A percentile compares a stretch with the other conserved stretches of the same genome.
Evolutionary conservation across 2,797 vertebrate genomes (phyloP).

Genomic region (Cyprinodon diabolis): DNA sequence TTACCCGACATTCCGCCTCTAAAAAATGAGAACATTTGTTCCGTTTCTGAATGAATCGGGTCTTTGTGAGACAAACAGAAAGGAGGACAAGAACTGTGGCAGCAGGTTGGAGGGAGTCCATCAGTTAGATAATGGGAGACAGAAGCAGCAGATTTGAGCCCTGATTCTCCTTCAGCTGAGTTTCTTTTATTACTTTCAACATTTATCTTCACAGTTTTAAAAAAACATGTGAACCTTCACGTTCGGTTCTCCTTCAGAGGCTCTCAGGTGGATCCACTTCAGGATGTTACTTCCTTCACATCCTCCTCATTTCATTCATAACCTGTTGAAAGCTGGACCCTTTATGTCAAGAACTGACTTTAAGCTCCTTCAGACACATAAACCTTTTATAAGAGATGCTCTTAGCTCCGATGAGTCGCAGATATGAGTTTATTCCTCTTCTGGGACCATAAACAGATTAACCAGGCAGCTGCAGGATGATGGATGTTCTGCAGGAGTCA

Average conservation of each 20-base stretch:
- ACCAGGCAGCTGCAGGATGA: not conserved
- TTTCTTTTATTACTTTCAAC: not conserved
- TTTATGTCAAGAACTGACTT: not conserved
- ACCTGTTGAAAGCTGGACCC: too few relatives aligned
- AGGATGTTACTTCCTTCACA: too few relatives aligned
- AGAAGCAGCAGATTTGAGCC: not conserved
- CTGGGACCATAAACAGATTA: not conserved
- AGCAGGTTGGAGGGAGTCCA: constrained; percentile 25
- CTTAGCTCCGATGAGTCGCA: too few relatives aligned
- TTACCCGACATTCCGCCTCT: too few relatives aligned
- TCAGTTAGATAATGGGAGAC: constrained; percentile 25
- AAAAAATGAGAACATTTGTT: not conserved
- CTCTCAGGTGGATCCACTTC: too few relatives aligned
- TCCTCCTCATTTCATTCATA: too few relatives aligned
- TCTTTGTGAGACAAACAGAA: constrained; percentile 26
- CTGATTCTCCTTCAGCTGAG: not conserved
- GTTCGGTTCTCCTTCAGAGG: too few relatives aligned
- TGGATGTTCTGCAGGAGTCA: not conserved
- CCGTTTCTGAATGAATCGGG: not conserved
- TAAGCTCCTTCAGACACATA: not conserved
- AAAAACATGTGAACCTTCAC: too few relatives aligned
- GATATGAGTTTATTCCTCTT: not conserved
- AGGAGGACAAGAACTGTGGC: constrained; percentile 24
- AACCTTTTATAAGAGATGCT: not conserved
- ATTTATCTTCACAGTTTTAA: not conserved